These are phyloP conservation scores for Nemotelus nigrinus DNA, from an alignment of 2,888 invertebrate genomes.

Conservation along the genomic window DNA sequence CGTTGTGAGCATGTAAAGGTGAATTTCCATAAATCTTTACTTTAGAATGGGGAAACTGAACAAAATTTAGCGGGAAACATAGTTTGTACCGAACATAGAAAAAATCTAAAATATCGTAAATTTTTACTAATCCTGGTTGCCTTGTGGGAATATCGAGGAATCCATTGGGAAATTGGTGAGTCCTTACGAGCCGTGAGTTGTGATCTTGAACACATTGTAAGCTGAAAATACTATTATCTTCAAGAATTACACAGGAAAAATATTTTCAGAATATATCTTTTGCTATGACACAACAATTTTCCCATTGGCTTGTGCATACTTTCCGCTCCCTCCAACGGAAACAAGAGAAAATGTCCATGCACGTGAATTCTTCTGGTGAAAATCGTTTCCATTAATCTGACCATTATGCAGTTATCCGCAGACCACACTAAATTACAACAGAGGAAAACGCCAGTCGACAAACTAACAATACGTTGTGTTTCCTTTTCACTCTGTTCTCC, in stretches of 20 bases:
- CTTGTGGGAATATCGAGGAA: too few species aligned
- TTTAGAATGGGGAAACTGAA: conserved; percentile 2
- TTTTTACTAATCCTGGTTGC: too few species aligned
- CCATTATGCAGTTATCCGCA: conserved; percentile 46
- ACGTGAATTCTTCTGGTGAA: conserved; percentile 8
- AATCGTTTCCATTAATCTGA: conserved; percentile 41
- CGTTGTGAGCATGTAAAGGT: conserved; percentile 19
- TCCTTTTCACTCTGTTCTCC: neutral
- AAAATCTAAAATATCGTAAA: too few species aligned
- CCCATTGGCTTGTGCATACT: too few species aligned
- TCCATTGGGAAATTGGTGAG: conserved; percentile 1
- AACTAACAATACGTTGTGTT: conserved; percentile 34
- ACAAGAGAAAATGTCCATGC: neutral
- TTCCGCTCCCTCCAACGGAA: neutral
- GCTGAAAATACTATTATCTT: too few species aligned
- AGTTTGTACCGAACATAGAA: neutral
- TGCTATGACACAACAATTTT: too few species aligned
- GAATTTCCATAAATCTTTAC: conserved; percentile 23
- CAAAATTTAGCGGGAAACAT: conserved; percentile 7
- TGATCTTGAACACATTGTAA: too few species aligned
- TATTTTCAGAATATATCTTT: too few species aligned
- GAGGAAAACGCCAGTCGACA: conserved; percentile 19
- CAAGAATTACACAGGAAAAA: too few species aligned
- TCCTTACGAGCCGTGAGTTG: too few species aligned
- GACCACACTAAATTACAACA: conserved; percentile 35